Evolutionary conservation across 2,113 vertebrate genomes (phyloP).

Genomic region (Halcyon malimbica): DNA sequence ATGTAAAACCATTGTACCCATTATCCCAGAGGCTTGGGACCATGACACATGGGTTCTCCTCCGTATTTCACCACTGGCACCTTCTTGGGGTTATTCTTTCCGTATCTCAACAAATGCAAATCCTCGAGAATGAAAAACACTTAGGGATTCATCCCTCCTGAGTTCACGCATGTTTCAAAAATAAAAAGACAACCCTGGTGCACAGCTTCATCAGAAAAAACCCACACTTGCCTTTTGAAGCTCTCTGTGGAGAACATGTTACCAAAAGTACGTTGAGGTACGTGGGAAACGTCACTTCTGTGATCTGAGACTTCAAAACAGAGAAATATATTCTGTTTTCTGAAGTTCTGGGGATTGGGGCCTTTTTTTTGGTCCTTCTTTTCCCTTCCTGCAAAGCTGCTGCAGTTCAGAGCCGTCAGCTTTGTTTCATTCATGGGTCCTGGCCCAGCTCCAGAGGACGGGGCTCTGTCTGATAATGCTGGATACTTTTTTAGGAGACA

Average conservation of each 20-base stretch:
- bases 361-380: background rate
- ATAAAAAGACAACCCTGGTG: background rate
- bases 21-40: background rate
- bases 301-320: conserved; percentile 36
- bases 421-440: conserved; percentile 46
- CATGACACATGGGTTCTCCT: background rate
- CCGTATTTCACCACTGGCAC: background rate
- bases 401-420: background rate
- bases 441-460: conserved; percentile 1
- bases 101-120: background rate
- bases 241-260: background rate
- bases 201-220: background rate
- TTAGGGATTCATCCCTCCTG: background rate
- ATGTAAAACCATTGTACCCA: background rate
- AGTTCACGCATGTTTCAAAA: background rate
- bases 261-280: background rate
- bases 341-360: background rate
- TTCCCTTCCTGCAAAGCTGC: background rate
- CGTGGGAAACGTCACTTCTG: background rate
- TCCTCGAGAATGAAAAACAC: background rate
- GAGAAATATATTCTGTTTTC: background rate
- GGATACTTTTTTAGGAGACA: background rate
- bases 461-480: background rate
- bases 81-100: background rate
- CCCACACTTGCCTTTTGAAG: background rate